Conservation (phyloP, 2,797 vertebrate genomes). For the Liasis olivaceus region DNA sequence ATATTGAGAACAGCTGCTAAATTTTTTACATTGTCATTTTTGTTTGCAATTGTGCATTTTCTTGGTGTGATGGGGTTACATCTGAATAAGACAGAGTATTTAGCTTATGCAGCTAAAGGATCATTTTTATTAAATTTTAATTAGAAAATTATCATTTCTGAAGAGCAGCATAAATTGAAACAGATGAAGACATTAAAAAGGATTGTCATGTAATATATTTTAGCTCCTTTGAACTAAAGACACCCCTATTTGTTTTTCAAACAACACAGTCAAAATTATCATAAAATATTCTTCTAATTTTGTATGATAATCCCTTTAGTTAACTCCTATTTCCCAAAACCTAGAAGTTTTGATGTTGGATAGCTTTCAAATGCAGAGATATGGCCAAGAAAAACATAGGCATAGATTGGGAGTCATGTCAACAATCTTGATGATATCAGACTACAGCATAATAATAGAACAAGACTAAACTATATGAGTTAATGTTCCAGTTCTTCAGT, state of each 20-base stretch:
- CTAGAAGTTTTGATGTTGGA: not conserved
- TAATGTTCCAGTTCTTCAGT: not conserved
- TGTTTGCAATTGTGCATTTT: not conserved
- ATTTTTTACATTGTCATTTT: constrained; percentile 14
- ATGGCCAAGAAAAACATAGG: not conserved
- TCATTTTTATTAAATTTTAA: not conserved
- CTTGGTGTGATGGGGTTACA: not conserved
- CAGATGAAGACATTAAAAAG: not conserved
- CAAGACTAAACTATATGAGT: not conserved
- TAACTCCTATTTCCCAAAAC: not conserved
- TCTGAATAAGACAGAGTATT: not conserved
- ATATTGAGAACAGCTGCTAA: constrained; percentile 10
- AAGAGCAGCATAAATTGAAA: not conserved
- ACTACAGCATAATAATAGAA: not conserved
- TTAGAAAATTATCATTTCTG: not conserved
- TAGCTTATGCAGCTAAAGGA: not conserved
- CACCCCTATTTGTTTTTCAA: not conserved
- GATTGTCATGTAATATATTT: not conserved
- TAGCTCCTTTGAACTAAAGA: not conserved
- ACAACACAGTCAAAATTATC: not conserved
- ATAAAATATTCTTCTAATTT: not conserved
- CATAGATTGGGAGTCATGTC: not conserved
- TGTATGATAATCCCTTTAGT: not conserved
- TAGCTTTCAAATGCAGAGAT: not conserved
- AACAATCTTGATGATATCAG: not conserved